A percentile compares a stretch with the other conserved stretches of the same genome.
These are phyloP conservation scores for Oligia fasciuncula DNA, from an alignment of 2,888 invertebrate genomes.

Conservation along the genomic window DNA sequence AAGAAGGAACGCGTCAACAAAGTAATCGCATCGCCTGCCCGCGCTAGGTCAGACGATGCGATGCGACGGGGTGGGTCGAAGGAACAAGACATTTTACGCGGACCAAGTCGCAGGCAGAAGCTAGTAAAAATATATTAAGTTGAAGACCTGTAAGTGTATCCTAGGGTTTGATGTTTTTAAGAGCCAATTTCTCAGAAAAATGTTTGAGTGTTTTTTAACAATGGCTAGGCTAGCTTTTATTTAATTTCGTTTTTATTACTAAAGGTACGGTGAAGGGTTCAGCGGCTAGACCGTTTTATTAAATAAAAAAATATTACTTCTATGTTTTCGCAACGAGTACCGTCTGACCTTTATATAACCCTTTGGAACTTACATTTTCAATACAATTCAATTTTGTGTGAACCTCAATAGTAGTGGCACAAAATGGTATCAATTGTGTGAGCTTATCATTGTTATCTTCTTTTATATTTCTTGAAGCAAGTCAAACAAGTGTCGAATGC, in stretches of 20 bases:
- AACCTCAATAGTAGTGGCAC: constrained; percentile 7
- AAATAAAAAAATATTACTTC: constrained; percentile 35
- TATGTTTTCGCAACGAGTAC: neutral
- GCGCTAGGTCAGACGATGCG: too few species aligned
- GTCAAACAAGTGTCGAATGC: constrained; percentile 24
- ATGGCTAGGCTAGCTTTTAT: constrained; percentile 1
- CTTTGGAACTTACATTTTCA: neutral
- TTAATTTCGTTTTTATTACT: constrained; percentile 27
- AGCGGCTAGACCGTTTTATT: constrained; percentile 18
- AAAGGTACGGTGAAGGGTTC: neutral
- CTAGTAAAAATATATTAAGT: neutral
- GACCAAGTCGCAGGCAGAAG: too few species aligned
- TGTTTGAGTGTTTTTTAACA: constrained; percentile 5
- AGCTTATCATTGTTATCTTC: neutral
- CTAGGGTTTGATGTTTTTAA: neutral
- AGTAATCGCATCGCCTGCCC: too few species aligned
- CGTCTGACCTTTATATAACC: constrained; percentile 4
- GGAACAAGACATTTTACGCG: too few species aligned
- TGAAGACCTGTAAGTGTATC: neutral
- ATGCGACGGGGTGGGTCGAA: too few species aligned
- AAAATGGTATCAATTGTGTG: constrained; percentile 30
- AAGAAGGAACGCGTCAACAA: too few species aligned
- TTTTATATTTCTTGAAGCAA: constrained; percentile 27
- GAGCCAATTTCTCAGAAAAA: constrained; percentile 9
- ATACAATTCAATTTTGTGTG: constrained; percentile 25